Evolutionary conservation across 2,888 invertebrate species (phyloP), one percentile per base, ranked within the genome.

Genomic region (Slavum lentiscoides): DNA sequence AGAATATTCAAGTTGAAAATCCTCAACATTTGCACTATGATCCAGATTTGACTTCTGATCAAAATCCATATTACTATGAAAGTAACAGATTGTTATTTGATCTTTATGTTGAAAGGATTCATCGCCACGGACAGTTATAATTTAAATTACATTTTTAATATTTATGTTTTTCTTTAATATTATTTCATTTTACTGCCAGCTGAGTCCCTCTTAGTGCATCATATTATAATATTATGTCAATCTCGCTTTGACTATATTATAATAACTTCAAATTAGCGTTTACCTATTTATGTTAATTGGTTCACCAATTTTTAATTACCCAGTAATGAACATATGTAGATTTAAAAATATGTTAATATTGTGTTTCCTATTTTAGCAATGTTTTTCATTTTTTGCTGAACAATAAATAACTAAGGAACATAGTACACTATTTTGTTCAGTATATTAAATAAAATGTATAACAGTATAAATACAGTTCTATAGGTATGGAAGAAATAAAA

Each of bases 41-140:
- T 84, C 95, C 96, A 23, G 94, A 94, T 85, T 88, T 96, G 75
- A 90, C 88, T 85, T 91, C 92, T 82, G 87, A 89, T 77, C 91
- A 94, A 85, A 96, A 96, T 89, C 94, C 92, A 49, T 93, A 92
- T 87, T 96, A 95, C 86, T 95, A 92, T 86, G 91, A 93, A 84
- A 90, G 90, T 84, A 96, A 96, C 87, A 94, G 94, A 88, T 87
- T 96, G 85, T 88, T 96, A 85, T 94, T 93, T 88, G 92, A 94
- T 87, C 89, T 94, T 86, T 94, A 95, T 87, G 88, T 94, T 86
- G 93, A 94, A 85, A 89, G 95, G 86, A 87, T 92, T 85, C 92
- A 92, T 87, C 90, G 95, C 88, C 80, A 72, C 15, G 80, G 80
- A 87, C 87, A 86, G 89, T 68, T 88, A 58, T 72, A 72, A 80